Percentiles rank a stretch among this genome's conserved stretches.
phyloP scores from a whole-genome alignment of 2,113 vertebrate species.

The Lathamus discolor region DNA sequence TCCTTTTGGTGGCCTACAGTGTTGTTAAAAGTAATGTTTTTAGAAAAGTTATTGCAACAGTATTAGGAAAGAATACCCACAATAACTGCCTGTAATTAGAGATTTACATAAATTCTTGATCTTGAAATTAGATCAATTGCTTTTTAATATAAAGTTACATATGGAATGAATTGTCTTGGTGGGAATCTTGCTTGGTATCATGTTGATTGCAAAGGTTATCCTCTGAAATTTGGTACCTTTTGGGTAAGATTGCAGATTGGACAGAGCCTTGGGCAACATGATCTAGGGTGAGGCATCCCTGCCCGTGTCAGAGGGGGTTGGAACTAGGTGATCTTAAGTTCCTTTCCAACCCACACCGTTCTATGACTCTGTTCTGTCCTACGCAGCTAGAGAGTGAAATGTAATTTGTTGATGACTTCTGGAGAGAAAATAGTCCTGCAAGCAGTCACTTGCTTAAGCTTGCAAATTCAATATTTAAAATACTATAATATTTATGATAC shows the following conservation, averaged over 20 bases:
- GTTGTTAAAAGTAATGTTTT: neutral
- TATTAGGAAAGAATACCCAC: neutral
- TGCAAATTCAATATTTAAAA: neutral
- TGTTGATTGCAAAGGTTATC: conserved; percentile 2
- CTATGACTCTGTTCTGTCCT: neutral
- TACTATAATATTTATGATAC: neutral
- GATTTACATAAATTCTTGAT: neutral
- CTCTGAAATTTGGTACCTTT: conserved; percentile 2
- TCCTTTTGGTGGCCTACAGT: neutral
- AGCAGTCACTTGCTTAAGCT: neutral
- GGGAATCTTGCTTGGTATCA: neutral
- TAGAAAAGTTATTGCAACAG: neutral
- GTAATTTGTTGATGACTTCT: neutral
- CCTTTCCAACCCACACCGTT: neutral
- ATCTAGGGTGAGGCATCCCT: neutral
- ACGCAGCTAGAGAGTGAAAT: neutral
- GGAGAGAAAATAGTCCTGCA: neutral
- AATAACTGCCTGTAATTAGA: neutral
- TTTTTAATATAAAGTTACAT: conserved; percentile 1
- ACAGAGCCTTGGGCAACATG: neutral
- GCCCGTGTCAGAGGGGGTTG: neutral
- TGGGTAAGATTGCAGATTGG: neutral
- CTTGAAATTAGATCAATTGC: neutral
- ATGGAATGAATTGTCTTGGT: conserved; percentile 12
- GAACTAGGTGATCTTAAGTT: neutral